Evolutionary conservation across 2,113 vertebrate species (phyloP).

Genomic region (Panthera leo): DNA sequence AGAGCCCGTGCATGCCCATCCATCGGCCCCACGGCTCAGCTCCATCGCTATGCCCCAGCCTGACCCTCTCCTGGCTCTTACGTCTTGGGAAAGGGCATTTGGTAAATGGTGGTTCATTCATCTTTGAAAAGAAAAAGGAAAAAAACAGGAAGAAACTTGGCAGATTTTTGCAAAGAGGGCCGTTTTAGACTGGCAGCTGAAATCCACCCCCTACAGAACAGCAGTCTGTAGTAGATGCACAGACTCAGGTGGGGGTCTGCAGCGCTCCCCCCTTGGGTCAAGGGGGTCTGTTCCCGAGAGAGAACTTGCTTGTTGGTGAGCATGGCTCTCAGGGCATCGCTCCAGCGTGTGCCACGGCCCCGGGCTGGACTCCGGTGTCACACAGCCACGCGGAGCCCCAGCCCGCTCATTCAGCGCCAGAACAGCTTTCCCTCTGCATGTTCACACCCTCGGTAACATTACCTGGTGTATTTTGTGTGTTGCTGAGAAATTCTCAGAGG

Average conservation of each 20-base stretch:
- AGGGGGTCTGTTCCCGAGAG: background rate
- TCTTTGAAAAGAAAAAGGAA: background rate
- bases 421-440: background rate
- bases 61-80: background rate
- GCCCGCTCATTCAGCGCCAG: rapidly evolving
- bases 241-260: background rate
- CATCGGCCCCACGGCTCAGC: background rate
- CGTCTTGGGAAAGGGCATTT: background rate
- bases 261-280: background rate
- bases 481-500: background rate
- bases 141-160: background rate
- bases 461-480: background rate
- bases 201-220: background rate
- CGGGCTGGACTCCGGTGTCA: rapidly evolving
- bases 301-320: no score
- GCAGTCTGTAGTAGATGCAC: background rate
- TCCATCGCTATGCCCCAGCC: rapidly evolving
- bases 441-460: background rate
- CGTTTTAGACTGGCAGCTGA: background rate
- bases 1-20: background rate
- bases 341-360: rapidly evolving
- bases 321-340: background rate
- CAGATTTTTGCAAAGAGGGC: background rate
- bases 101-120: background rate
- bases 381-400: background rate